A percentile compares a stretch with the other conserved stretches of the same genome.
These are phyloP conservation scores for Otolemur crassicaudatus DNA, from an alignment of 2,797 vertebrate species.

Conservation along the genomic window DNA sequence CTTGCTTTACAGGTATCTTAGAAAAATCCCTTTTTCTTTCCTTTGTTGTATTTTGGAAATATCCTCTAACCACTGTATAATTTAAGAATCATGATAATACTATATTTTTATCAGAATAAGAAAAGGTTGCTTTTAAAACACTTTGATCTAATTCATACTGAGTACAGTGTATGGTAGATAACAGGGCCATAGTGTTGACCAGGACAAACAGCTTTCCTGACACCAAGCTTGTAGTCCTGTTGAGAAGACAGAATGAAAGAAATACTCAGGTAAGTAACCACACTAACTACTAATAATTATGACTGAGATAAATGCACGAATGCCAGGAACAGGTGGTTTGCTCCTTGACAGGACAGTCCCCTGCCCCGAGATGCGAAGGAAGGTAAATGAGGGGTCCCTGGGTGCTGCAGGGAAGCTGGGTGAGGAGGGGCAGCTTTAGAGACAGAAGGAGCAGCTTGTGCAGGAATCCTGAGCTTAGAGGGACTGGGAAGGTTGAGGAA, in stretches of 20 bases:
- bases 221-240: background rate
- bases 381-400: background rate
- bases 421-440: background rate
- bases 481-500: background rate
- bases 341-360: background rate
- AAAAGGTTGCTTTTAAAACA: background rate
- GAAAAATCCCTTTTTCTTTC: background rate
- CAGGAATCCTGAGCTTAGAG: background rate
- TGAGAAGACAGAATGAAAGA: background rate
- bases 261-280: background rate
- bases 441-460: background rate
- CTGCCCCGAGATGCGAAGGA: background rate
- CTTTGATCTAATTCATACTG: background rate
- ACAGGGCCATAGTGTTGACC: background rate
- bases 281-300: background rate
- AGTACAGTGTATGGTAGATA: background rate
- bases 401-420: background rate
- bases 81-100: background rate
- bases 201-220: background rate
- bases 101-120: slow-evolving; percentile 29
- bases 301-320: background rate
- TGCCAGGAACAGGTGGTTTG: background rate
- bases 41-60: background rate
- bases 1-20: background rate
- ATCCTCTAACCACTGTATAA: background rate